Conservation (phyloP, 2,888 invertebrate species). For the Sphaerophoria taeniata region DNA sequence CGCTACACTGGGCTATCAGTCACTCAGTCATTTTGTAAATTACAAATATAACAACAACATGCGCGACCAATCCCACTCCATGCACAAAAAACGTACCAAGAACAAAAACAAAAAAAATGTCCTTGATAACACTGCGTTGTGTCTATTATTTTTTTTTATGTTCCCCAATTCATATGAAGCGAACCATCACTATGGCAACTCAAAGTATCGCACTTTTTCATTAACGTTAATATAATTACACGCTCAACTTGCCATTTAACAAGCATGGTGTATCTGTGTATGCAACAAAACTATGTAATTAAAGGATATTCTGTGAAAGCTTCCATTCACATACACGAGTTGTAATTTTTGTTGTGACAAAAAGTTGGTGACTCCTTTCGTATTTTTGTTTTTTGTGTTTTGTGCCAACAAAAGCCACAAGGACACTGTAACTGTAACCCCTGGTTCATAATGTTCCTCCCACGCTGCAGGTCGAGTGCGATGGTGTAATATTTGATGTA, state of each 20-base stretch:
- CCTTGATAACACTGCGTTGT: slow-evolving; percentile 41
- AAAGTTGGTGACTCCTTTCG: slow-evolving; percentile 14
- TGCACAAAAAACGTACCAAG: neutral
- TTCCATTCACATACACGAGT: slow-evolving; percentile 1
- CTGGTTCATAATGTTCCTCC: neutral
- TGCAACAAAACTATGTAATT: slow-evolving; percentile 29
- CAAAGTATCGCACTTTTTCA: slow-evolving; percentile 43
- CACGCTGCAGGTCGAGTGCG: neutral
- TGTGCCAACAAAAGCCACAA: slow-evolving; percentile 42
- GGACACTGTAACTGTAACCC: slow-evolving; percentile 5
- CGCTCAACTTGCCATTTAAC: slow-evolving; percentile 39
- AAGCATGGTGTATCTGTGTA: neutral
- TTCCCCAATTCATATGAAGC: neutral
- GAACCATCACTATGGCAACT: slow-evolving; percentile 19
- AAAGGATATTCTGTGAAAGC: slow-evolving; percentile 22
- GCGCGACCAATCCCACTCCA: neutral
- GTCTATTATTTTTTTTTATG: slow-evolving; percentile 13
- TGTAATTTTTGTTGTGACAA: slow-evolving; percentile 20
- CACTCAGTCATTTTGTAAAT: slow-evolving; percentile 53
- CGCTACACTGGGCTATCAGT: slow-evolving; percentile 28
- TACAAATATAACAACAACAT: slow-evolving; percentile 40
- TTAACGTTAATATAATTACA: slow-evolving; percentile 59
- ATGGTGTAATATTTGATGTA: slow-evolving; percentile 28
- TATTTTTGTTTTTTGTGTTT: neutral
- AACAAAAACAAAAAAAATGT: slow-evolving; percentile 11